Conservation (phyloP, 2,113 vertebrate genomes). For the Pterocles gutturalis region DNA sequence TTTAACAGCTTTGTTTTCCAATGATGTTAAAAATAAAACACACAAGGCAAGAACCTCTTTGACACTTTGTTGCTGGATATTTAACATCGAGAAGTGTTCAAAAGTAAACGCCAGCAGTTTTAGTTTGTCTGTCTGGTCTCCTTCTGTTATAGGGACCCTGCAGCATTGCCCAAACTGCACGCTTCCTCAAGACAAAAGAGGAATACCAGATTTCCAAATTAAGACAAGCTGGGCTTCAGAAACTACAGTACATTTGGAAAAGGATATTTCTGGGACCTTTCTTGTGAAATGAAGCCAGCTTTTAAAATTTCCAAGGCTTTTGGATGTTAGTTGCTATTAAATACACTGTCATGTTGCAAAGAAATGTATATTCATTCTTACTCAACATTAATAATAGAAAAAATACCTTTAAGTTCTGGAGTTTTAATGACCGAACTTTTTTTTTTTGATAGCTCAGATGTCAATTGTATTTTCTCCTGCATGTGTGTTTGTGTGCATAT, state of each 20-base stretch:
- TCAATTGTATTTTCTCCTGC: background rate
- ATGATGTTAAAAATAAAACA: slow-evolving; percentile 42
- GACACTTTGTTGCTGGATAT: background rate
- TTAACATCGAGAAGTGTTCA: slow-evolving; percentile 32
- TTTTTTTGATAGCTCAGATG: background rate
- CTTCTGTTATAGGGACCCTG: background rate
- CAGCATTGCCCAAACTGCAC: background rate
- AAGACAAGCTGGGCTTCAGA: background rate
- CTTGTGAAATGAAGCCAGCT: background rate
- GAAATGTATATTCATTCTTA: background rate
- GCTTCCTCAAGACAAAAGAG: background rate
- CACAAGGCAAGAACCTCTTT: background rate
- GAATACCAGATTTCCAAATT: background rate
- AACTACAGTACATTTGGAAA: background rate
- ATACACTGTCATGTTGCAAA: background rate
- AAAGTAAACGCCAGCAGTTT: background rate
- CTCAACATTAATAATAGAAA: background rate
- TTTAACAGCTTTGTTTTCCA: background rate
- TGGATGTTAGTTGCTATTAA: background rate
- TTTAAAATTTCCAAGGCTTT: background rate
- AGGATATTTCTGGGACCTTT: background rate
- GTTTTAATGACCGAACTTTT: background rate
- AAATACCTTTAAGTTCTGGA: background rate
- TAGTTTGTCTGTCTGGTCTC: background rate
- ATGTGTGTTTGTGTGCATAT: background rate